Evolutionary conservation across 2,888 invertebrate species (phyloP).

Genomic region (Epinotia ramella): DNA sequence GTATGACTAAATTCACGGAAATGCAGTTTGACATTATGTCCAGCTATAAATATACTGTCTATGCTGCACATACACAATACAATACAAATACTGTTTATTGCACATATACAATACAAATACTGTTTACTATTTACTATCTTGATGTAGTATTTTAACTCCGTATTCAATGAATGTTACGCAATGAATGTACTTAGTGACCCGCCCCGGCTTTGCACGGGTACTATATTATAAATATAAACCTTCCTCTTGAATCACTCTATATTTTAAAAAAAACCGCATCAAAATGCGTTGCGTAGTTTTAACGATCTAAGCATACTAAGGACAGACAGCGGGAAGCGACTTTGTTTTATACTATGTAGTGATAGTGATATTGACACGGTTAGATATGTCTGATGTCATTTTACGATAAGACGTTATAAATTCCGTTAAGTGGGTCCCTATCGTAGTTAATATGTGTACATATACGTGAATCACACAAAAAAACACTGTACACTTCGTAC

Average conservation of each 20-base stretch:
- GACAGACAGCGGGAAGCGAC: too few species aligned
- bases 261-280: too few species aligned
- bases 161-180: not conserved
- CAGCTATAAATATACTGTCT: slow-evolving; percentile 6
- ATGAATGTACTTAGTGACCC: too few species aligned
- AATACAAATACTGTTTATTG: too few species aligned
- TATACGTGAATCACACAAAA: not conserved
- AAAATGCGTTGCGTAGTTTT: too few species aligned
- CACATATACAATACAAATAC: too few species aligned
- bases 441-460: not conserved
- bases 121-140: too few species aligned
- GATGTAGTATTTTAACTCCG: slow-evolving; percentile 7
- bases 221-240: too few species aligned
- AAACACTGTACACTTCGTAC: not conserved
- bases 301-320: too few species aligned
- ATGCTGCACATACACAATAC: not conserved
- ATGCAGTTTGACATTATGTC: not conserved
- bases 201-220: too few species aligned
- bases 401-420: not conserved
- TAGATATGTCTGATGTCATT: not conserved
- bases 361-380: not conserved
- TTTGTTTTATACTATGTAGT: too few species aligned
- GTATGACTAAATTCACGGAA: not conserved
- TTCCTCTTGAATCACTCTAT: too few species aligned
- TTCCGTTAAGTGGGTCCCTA: not conserved